phyloP scores from a whole-genome alignment of 2,113 vertebrate species.

The Clarias macrocephalus region DNA sequence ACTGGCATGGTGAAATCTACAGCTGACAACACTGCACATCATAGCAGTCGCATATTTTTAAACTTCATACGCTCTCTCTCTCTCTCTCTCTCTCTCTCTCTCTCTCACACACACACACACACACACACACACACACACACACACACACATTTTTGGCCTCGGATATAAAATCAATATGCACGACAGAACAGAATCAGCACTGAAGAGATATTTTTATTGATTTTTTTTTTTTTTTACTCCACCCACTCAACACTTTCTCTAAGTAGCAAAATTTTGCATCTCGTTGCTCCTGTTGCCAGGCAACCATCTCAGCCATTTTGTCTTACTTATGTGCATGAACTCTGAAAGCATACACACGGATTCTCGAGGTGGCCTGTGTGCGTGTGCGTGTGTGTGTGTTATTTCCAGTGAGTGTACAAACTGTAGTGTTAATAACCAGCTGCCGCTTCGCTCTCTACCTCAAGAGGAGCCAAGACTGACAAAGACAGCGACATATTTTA shows the following conservation, averaged over 20 bases:
- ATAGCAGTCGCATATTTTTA: neutral
- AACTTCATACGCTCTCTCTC: neutral
- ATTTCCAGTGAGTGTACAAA: slow-evolving; percentile 37
- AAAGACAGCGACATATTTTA: slow-evolving; percentile 34
- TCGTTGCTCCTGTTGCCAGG: slow-evolving; percentile 55
- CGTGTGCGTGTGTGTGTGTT: neutral
- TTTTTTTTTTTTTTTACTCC: slow-evolving; percentile 24
- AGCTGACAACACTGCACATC: neutral
- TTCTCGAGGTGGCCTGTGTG: slow-evolving; percentile 44
- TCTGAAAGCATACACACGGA: slow-evolving; percentile 51
- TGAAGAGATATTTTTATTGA: slow-evolving; percentile 9
- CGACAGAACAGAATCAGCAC: neutral
- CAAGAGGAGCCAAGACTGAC: slow-evolving; percentile 28
- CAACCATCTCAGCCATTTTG: slow-evolving; percentile 54
- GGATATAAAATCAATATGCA: neutral
- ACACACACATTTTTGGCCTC: neutral
- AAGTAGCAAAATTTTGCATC: slow-evolving; percentile 42
- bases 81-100: too few relatives aligned
- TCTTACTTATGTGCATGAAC: slow-evolving; percentile 56
- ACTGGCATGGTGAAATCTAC: neutral
- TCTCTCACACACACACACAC: too few relatives aligned
- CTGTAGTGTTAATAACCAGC: slow-evolving; percentile 52
- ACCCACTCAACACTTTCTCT: slow-evolving; percentile 48
- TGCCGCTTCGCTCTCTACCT: slow-evolving; percentile 37
- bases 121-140: too few relatives aligned